Conservation (phyloP, 2,888 invertebrate genomes). For the Pteria penguin region DNA sequence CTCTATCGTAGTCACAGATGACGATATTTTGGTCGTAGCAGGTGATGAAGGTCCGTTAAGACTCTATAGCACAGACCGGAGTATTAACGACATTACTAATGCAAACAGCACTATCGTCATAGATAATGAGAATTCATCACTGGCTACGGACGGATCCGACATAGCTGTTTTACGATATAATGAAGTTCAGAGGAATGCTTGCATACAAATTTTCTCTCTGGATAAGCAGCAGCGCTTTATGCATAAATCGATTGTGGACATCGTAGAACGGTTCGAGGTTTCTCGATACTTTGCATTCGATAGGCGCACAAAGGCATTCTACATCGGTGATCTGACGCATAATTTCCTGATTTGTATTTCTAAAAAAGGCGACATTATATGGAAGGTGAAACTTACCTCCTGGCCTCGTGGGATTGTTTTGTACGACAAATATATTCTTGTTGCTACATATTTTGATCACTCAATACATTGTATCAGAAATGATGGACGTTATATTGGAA, state of each 20-base stretch:
- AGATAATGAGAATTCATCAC: not conserved
- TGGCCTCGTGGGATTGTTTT: conserved; percentile 22
- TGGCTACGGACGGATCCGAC: not conserved
- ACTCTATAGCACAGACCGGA: not conserved
- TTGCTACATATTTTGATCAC: conserved; percentile 20
- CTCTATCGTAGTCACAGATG: not conserved
- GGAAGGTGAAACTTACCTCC: conserved; percentile 6
- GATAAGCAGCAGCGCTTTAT: not conserved
- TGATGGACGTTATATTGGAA: conserved; percentile 3
- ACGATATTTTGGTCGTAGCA: not conserved
- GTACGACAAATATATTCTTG: not conserved
- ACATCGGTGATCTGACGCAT: conserved; percentile 6
- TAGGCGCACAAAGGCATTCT: not conserved
- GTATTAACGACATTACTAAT: conserved; percentile 4
- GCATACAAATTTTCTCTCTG: not conserved
- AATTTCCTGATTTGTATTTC: conserved; percentile 10
- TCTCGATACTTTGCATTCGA: conserved; percentile 15
- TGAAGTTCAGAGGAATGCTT: not conserved
- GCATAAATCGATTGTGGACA: not conserved
- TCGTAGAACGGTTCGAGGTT: conserved; percentile 1
- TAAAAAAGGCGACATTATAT: not conserved
- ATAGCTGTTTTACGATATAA: conserved; percentile 4
- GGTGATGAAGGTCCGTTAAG: not conserved
- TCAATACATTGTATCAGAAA: conserved; percentile 7
- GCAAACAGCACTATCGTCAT: not conserved